phyloP scores from a whole-genome alignment of 1,140 invertebrate genomes.

The Gryon sp. region DNA sequence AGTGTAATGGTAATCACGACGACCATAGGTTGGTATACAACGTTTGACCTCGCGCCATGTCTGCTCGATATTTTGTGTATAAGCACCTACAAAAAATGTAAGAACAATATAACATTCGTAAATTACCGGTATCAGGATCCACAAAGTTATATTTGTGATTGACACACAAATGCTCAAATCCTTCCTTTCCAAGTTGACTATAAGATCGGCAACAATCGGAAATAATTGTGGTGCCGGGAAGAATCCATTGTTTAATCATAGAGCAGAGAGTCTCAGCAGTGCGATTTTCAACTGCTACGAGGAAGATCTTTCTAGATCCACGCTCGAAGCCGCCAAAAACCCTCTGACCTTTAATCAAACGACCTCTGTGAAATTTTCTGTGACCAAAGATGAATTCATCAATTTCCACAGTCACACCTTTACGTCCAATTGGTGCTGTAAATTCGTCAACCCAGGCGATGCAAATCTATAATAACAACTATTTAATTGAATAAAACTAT shows the following conservation, averaged over 20 bases:
- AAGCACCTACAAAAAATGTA: no score
- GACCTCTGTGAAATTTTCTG: conserved; percentile 3
- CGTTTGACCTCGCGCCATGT: conserved; percentile 5
- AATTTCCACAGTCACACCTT: no score
- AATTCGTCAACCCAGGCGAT: no score
- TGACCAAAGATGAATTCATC: conserved; percentile 12
- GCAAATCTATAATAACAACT: no score
- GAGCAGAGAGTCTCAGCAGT: neutral
- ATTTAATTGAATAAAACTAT: no score
- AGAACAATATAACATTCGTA: no score
- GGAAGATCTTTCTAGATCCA: neutral
- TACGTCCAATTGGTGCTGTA: no score
- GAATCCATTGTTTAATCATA: neutral
- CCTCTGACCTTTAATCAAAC: conserved; percentile 12
- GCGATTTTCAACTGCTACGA: conserved; percentile 11
- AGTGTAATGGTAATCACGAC: neutral
- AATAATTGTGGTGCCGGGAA: conserved; percentile 1
- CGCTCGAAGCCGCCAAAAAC: conserved; percentile 15
- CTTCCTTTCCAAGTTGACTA: neutral
- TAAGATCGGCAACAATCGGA: conserved; percentile 7
- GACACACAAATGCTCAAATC: neutral
- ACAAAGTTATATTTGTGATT: no score
- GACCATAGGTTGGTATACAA: neutral
- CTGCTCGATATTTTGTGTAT: conserved; percentile 12
- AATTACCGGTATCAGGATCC: conserved; percentile 6